phyloP scores from a whole-genome alignment of 2,797 vertebrate genomes.

The Eptatretus atami region DNA sequence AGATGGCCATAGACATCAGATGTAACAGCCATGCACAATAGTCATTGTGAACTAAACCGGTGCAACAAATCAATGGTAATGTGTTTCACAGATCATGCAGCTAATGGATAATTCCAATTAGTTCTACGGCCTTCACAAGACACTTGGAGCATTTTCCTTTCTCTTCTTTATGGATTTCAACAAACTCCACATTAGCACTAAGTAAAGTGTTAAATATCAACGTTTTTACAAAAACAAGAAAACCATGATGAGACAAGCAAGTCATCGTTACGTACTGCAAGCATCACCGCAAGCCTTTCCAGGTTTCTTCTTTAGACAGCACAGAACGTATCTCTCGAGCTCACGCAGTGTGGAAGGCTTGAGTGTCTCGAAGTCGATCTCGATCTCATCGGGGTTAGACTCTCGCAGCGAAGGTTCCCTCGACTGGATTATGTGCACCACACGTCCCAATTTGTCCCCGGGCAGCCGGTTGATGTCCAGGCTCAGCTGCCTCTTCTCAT shows the following conservation, averaged over 20 bases:
- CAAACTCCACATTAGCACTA: too few relatives aligned
- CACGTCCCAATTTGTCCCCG: constrained; percentile 55
- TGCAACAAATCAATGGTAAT: too few relatives aligned
- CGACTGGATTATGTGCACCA: constrained; percentile 73
- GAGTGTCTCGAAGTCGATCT: constrained; percentile 74
- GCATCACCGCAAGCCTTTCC: constrained; percentile 39
- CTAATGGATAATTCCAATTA: too few relatives aligned
- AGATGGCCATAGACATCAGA: too few relatives aligned
- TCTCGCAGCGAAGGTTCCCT: constrained; percentile 52
- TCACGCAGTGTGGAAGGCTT: constrained; percentile 62
- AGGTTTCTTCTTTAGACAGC: constrained; percentile 58
- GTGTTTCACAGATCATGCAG: too few relatives aligned
- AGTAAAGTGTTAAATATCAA: not conserved
- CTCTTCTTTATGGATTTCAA: too few relatives aligned
- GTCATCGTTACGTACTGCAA: not conserved
- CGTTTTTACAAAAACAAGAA: not conserved
- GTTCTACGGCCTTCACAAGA: too few relatives aligned
- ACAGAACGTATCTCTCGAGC: constrained; percentile 58
- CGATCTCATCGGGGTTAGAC: constrained; percentile 72
- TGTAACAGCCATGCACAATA: too few relatives aligned
- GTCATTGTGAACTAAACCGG: too few relatives aligned
- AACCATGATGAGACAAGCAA: not conserved
- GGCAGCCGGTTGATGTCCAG: constrained; percentile 73
- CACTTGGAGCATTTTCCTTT: too few relatives aligned
- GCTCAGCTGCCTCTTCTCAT: constrained; percentile 63